Conservation (phyloP, 2,888 invertebrate species). For the Aethes cnicana region DNA sequence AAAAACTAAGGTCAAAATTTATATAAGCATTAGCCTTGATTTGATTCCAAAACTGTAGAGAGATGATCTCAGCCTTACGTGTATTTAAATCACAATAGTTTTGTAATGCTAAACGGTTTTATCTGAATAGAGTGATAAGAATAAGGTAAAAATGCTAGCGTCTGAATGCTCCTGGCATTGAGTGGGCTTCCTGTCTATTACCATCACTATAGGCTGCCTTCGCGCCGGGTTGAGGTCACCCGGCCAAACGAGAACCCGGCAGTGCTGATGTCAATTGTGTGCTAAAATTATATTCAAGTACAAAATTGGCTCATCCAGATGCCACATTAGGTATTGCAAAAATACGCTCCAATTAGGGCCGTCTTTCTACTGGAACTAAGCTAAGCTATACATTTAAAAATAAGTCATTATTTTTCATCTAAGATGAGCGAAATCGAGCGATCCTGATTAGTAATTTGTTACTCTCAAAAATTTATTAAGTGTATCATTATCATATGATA, state of each 20-base stretch:
- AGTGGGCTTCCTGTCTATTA: slow-evolving; percentile 74
- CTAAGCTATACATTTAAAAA: too few species aligned
- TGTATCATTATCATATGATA: too few species aligned
- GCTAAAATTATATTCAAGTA: slow-evolving; percentile 30
- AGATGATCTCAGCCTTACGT: slow-evolving; percentile 64
- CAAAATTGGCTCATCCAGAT: slow-evolving; percentile 24
- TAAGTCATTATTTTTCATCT: too few species aligned
- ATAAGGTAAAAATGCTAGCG: slow-evolving; percentile 41
- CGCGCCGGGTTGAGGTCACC: slow-evolving; percentile 74
- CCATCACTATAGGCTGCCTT: slow-evolving; percentile 75
- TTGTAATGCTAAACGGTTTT: slow-evolving; percentile 54
- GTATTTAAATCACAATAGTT: slow-evolving; percentile 67
- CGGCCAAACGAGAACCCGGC: slow-evolving; percentile 42
- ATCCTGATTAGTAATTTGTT: too few species aligned
- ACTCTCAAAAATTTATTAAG: too few species aligned
- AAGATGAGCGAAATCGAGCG: too few species aligned
- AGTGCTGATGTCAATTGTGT: slow-evolving; percentile 39
- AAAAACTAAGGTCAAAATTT: slow-evolving; percentile 62
- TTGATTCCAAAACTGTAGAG: slow-evolving; percentile 62
- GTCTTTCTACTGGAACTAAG: too few species aligned
- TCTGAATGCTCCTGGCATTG: slow-evolving; percentile 67
- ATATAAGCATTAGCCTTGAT: slow-evolving; percentile 64
- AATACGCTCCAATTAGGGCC: slow-evolving; percentile 2
- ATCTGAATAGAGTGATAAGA: slow-evolving; percentile 46
- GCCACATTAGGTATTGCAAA: slow-evolving; percentile 4